phyloP scores from a whole-genome alignment of 2,797 vertebrate species.

The Kryptolebias ocellatus region DNA sequence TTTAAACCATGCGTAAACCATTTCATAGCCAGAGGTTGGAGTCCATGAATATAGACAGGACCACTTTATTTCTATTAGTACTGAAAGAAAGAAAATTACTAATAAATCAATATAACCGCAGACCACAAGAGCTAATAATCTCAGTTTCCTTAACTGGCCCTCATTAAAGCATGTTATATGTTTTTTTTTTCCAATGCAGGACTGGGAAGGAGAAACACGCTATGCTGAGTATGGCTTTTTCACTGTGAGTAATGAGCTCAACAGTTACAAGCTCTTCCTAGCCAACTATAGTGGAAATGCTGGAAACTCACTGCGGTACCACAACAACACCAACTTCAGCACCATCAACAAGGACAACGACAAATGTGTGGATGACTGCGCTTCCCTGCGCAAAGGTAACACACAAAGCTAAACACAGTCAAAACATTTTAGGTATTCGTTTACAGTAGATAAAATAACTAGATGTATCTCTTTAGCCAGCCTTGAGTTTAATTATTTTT shows the following conservation, averaged over 20 bases:
- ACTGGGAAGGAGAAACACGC: conserved; percentile 90
- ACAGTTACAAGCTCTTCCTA: conserved; percentile 94
- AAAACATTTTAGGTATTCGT: background rate
- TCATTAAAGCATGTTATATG: conserved; percentile 37
- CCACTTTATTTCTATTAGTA: conserved; percentile 3
- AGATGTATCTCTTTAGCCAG: background rate
- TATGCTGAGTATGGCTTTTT: conserved; percentile 91
- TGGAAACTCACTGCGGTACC: conserved; percentile 91
- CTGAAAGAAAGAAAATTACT: conserved; percentile 16
- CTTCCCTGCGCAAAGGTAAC: conserved; percentile 91
- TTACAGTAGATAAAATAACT: background rate
- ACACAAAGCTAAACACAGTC: conserved; percentile 11
- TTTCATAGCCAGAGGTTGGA: conserved; percentile 23
- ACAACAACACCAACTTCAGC: conserved; percentile 99
- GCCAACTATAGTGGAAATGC: conserved; percentile 91
- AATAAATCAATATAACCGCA: conserved; percentile 36
- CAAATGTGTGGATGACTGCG: conserved; percentile 96
- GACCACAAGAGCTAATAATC: conserved; percentile 12
- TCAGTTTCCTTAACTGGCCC: conserved; percentile 8
- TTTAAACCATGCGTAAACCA: conserved; percentile 16
- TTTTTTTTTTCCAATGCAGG: conserved; percentile 79
- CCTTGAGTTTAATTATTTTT: conserved; percentile 5
- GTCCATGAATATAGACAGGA: conserved; percentile 19
- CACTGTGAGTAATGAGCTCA: conserved; percentile 87
- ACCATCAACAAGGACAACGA: conserved; percentile 97